Evolutionary conservation across 2,797 vertebrate genomes (phyloP).

Genomic region (Leuciscus waleckii): DNA sequence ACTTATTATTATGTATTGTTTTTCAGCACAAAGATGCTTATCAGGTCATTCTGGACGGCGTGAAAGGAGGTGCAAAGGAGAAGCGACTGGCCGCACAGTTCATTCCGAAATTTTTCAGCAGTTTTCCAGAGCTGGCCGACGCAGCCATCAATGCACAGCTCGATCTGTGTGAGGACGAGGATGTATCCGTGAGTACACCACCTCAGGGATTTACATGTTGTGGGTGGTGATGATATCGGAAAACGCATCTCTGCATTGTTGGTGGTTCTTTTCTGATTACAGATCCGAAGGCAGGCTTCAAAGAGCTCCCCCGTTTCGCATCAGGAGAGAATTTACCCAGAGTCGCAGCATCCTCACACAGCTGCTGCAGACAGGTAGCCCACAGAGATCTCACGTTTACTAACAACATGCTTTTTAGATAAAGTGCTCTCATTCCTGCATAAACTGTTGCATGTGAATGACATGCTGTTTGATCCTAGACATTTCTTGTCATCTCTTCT

Average conservation of each 20-base stretch:
- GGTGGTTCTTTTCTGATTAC: slow-evolving; percentile 19
- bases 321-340: slow-evolving; percentile 96
- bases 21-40: slow-evolving; percentile 96
- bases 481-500: slow-evolving; percentile 36
- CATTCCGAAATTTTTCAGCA: slow-evolving; percentile 97
- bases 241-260: not conserved
- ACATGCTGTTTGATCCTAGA: not conserved
- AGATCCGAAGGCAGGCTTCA: slow-evolving; percentile 97
- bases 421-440: not conserved
- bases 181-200: slow-evolving; percentile 89
- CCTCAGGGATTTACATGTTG: not conserved
- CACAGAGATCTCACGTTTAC: slow-evolving; percentile 56
- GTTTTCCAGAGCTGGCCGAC: slow-evolving; percentile 95
- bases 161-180: slow-evolving; percentile 98
- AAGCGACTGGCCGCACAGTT: slow-evolving; percentile 97
- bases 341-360: slow-evolving; percentile 96
- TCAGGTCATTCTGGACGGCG: slow-evolving; percentile 92
- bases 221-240: not conserved
- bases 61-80: slow-evolving; percentile 96
- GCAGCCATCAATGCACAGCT: slow-evolving; percentile 97
- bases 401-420: not conserved
- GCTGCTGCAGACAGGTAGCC: slow-evolving; percentile 90
- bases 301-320: slow-evolving; percentile 96
- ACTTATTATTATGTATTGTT: not conserved
- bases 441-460: not conserved